Evolutionary conservation across 2,888 invertebrate species (phyloP).

Genomic region (Drosophila imparisetae): DNA sequence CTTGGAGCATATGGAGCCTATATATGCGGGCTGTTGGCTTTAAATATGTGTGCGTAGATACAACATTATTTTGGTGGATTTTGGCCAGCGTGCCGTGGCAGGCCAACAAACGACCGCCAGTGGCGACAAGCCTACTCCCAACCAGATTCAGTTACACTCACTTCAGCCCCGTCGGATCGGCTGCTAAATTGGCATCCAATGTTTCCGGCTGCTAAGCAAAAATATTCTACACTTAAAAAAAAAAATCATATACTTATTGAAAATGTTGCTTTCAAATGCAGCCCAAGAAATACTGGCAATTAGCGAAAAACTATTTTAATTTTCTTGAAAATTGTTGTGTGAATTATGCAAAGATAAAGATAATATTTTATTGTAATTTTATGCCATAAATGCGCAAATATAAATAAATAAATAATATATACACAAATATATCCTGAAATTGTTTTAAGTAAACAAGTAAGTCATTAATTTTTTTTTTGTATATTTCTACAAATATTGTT

Average conservation of each 20-base stretch:
- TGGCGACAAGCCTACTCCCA: slow-evolving; percentile 42
- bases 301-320: neutral
- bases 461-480: neutral
- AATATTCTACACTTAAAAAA: slow-evolving; percentile 9
- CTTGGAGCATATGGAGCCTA: slow-evolving; percentile 65
- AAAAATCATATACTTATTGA: neutral
- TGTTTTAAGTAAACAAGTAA: neutral
- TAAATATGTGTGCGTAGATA: slow-evolving; percentile 32
- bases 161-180: slow-evolving; percentile 33
- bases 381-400: neutral
- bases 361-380: neutral
- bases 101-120: slow-evolving; percentile 56
- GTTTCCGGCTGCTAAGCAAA: slow-evolving; percentile 48
- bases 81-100: slow-evolving; percentile 36
- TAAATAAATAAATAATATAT: neutral
- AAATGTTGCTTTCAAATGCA: neutral
- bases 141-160: slow-evolving; percentile 10
- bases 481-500: neutral
- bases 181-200: slow-evolving; percentile 73
- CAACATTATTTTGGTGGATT: slow-evolving; percentile 75
- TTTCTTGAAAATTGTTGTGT: neutral
- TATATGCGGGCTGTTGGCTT: slow-evolving; percentile 43
- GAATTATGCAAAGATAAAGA: neutral
- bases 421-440: neutral
- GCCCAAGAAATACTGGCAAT: neutral